Base-by-base conservation (phyloP, 2,797 vertebrate genomes). In the Schizothorax lantsangensis region DNA sequence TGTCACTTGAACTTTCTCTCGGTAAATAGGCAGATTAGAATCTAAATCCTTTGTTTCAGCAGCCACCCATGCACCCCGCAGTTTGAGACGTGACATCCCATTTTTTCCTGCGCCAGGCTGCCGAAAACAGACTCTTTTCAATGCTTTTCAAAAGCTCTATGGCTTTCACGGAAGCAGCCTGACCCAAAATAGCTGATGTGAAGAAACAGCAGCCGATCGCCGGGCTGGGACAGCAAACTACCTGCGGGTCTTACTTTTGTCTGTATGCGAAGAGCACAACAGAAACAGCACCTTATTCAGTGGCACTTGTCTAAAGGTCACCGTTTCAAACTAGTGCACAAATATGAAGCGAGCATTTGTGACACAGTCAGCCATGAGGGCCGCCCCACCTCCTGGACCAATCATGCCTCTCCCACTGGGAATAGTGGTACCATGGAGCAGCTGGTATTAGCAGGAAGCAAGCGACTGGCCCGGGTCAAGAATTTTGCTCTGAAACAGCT, bases 401-500 rank as follows among this genome's bases (percentile, higher is more conserved):
- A 74, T 79, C 79, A 83, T 59, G 36, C 72, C 47, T 52, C 40
- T 74, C 68, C 87, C 81, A 68, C 43, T 49, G 64, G 62, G 84
- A 83, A 23, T 38, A 49, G 57, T 87, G 78, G 87, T 84, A 86
- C 73, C 47, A 73, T 57, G 79, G 79, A 80, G 79, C 90, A 89
- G 88, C 84, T 92, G 91, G 90, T 83, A 84, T 83, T 69, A 52
- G 73, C 62, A 33, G 69, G 45, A 86, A 86, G 86, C 81, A 89
- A 84, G 87, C 15, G 80, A 73, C 71, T 89, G 83, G 87, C 87
- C 85, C 78, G 40, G 79, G 33, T 79, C 57, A 80, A 84, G 49
- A 66, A 69, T 64, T 89, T 83, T 77, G 84, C 78, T 71, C 62
- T 82, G 86, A 88, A 91, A 90, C 92, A 92, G 89, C 89, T 92